Evolutionary conservation across 2,113 vertebrate species (phyloP).

Genomic region (Platysteira castanea): DNA sequence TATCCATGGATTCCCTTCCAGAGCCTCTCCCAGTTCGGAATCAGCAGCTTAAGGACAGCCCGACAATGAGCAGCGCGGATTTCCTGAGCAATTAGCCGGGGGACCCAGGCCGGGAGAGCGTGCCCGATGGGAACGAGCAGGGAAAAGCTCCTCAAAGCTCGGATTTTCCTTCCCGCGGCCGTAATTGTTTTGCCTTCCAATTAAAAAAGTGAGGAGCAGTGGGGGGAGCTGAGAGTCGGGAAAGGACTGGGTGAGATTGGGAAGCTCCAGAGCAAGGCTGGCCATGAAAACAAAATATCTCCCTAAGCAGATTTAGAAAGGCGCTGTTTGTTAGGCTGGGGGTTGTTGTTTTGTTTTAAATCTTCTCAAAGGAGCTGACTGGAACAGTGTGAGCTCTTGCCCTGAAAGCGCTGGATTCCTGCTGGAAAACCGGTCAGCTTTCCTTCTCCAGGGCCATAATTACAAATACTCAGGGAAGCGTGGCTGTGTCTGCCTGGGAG

Average conservation of each 20-base stretch:
- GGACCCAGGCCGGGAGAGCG: neutral
- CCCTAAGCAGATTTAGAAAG: neutral
- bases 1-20: constrained; percentile 16
- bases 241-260: neutral
- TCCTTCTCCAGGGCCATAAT: neutral
- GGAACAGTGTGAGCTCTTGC: neutral
- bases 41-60: constrained; percentile 32
- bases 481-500: neutral
- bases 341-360: neutral
- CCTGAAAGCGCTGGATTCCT: neutral
- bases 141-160: neutral
- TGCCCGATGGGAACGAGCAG: neutral
- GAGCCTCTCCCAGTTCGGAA: constrained; percentile 31
- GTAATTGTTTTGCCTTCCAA: neutral
- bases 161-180: neutral
- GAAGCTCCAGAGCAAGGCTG: neutral
- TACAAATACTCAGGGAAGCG: neutral
- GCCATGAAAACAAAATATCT: neutral
- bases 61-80: constrained; percentile 27
- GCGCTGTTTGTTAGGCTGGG: neutral
- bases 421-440: neutral
- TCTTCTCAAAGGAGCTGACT: neutral
- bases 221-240: neutral
- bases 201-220: neutral
- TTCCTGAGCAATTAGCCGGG: constrained; percentile 53